phyloP scores from a whole-genome alignment of 2,797 vertebrate genomes.

The Bryconaethiops microstoma region DNA sequence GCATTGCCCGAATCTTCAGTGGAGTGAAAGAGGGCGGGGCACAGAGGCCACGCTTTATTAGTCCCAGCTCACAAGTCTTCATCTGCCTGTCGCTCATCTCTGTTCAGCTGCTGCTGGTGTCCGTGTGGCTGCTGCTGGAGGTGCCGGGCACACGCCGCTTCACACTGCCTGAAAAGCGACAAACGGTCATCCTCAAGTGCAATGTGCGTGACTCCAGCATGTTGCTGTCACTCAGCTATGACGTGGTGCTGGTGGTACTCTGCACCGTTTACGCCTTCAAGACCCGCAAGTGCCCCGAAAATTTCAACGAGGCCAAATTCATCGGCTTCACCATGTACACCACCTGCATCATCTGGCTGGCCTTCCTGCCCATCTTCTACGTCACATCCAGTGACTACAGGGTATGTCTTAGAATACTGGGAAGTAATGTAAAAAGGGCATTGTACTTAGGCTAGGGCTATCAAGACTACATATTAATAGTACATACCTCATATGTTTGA shows the following conservation, averaged over 20 bases:
- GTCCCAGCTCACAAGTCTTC: constrained; percentile 94
- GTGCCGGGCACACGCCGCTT: constrained; percentile 90
- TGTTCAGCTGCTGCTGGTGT: constrained; percentile 93
- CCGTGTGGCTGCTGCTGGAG: constrained; percentile 94
- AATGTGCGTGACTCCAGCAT: constrained; percentile 97
- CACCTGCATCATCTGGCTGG: constrained; percentile 99
- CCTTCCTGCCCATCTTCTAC: constrained; percentile 98
- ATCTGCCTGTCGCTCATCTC: constrained; percentile 97
- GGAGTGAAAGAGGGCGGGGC: constrained; percentile 90
- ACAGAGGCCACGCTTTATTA: constrained; percentile 95
- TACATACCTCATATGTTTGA: not conserved
- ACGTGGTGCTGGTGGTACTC: constrained; percentile 94
- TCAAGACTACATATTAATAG: not conserved
- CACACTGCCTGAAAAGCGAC: constrained; percentile 91
- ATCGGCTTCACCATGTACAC: constrained; percentile 99
- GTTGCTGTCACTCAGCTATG: constrained; percentile 94
- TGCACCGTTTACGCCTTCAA: constrained; percentile 99
- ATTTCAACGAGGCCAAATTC: constrained; percentile 99
- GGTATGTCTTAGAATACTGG: constrained; percentile 77
- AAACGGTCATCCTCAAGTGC: constrained; percentile 97
- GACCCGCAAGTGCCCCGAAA: constrained; percentile 98
- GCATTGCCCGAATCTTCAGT: constrained; percentile 95
- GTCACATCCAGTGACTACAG: constrained; percentile 99
- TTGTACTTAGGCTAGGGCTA: not conserved
- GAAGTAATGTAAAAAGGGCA: not conserved